Evolutionary conservation across 2,888 invertebrate species (phyloP), one percentile per base, ranked within the genome.

Genomic region (Erpobdella octoculata): DNA sequence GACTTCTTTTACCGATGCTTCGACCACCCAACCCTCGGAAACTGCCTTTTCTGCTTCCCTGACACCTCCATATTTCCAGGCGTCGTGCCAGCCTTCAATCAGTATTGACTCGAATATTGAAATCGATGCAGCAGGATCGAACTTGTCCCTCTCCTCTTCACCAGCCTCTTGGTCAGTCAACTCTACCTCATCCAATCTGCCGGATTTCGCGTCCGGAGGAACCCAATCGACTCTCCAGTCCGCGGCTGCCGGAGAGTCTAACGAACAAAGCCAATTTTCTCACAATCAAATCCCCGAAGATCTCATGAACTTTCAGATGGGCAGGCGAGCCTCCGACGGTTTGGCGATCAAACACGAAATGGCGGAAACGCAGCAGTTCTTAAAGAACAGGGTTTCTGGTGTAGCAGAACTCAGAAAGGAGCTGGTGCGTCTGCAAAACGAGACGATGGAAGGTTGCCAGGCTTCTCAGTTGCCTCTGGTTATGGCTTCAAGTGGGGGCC

Each of bases 241-340:
- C 41, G 59, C 58, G 21, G 25, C 35, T 25, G 53, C 36, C 68
- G 6, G 59, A 53, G 25, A 41, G 8, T 3, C 35, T 28, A n/a
- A 33, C 21, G 70, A 58, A 67, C 25, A 15, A 59, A 25, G 12
- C 12, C 59, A 18, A 59, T 21, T 9, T 37, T 5, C 59, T 36
- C 28, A 5, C 15, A 31, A 6, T 9, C 31, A 6, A 12, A 9
- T 91, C 91, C 73, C 92, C 92, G 0, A 90, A 91, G 69, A 69
- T 25, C 25, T 69, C 1, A 58, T n/a, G n/a, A 58, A 91, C 82
- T 92, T 92, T 82, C 84, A 87, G 70, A 85, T 86, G 78, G 86
- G 86, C 15, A 78, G 85, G 6, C 87, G 94, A 72, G 94, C 94
- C 0, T 93, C 93, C 78, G 94, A 94, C 80, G 93, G 93, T 3